Conservation (phyloP, 1,140 invertebrate species). For the Drosophila subpulchrella region DNA sequence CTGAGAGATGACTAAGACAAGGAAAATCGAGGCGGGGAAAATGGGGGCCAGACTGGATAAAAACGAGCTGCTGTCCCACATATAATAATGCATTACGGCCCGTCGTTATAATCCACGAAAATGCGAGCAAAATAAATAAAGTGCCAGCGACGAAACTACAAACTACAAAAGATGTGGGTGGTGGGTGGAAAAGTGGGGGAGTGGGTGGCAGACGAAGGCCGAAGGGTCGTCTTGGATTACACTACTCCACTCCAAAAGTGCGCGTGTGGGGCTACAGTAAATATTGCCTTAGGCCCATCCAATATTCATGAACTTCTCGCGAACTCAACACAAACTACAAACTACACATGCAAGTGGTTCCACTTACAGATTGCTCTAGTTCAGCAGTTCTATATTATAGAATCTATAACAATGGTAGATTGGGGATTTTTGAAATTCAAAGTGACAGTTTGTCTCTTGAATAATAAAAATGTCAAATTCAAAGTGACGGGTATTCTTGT, state of each 20-base stretch:
- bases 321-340: conserved; percentile 6
- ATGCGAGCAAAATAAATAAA: conserved; percentile 48
- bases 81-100: conserved; percentile 40
- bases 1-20: conserved; percentile 35
- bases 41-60: conserved; percentile 12
- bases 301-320: conserved; percentile 30
- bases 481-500: no score
- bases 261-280: conserved; percentile 25
- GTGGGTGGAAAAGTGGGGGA: background rate
- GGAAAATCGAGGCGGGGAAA: background rate
- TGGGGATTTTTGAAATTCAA: conserved; percentile 2
- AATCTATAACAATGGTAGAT: conserved; percentile 11
- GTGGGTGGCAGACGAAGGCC: conserved; percentile 13
- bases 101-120: conserved; percentile 46
- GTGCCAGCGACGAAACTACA: conserved; percentile 18
- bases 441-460: background rate
- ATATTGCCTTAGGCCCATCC: conserved; percentile 33
- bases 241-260: conserved; percentile 14
- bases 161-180: conserved; percentile 4
- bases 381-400: no score
- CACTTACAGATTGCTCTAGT: conserved; percentile 20
- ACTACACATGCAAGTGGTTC: background rate
- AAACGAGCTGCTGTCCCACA: conserved; percentile 34
- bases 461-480: background rate
- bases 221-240: conserved; percentile 7